phyloP scores from a whole-genome alignment of 1,140 invertebrate genomes.

The Ylistrum balloti region DNA sequence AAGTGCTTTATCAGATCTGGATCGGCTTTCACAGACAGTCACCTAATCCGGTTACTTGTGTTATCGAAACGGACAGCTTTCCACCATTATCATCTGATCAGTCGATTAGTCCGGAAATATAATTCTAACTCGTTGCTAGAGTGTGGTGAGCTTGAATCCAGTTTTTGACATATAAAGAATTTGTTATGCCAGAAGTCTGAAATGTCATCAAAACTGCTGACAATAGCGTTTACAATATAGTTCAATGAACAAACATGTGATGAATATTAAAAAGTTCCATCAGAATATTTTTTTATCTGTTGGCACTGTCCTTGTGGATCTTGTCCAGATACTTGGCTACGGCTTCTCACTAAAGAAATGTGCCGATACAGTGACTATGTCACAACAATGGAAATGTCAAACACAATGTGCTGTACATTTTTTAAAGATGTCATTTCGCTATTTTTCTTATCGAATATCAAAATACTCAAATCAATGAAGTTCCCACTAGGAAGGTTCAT shows the following conservation, averaged over 20 bases:
- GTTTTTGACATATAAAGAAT: slow-evolving; percentile 29
- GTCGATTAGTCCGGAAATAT: slow-evolving; percentile 29
- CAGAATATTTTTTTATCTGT: not conserved
- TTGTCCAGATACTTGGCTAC: not conserved
- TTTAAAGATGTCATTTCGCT: too few relatives aligned
- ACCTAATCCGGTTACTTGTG: not conserved
- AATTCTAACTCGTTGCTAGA: slow-evolving; percentile 1
- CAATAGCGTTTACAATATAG: not conserved
- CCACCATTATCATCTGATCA: not conserved
- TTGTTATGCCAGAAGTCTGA: slow-evolving; percentile 22
- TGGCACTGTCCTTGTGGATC: not conserved
- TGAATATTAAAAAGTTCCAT: not conserved
- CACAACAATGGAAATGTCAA: too few relatives aligned
- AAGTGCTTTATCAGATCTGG: slow-evolving; percentile 17
- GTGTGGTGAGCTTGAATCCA: slow-evolving; percentile 30
- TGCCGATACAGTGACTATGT: too few relatives aligned
- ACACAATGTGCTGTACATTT: too few relatives aligned
- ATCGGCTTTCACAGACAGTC: slow-evolving; percentile 4
- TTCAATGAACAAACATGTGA: not conserved
- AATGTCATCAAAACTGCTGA: slow-evolving; percentile 18
- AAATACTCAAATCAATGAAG: too few relatives aligned
- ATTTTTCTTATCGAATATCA: too few relatives aligned
- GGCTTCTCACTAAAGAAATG: too few relatives aligned
- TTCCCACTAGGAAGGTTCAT: too few relatives aligned
- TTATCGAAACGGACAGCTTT: slow-evolving; percentile 18